phyloP scores from a whole-genome alignment of 2,797 vertebrate species.

The Anguilla megastoma region DNA sequence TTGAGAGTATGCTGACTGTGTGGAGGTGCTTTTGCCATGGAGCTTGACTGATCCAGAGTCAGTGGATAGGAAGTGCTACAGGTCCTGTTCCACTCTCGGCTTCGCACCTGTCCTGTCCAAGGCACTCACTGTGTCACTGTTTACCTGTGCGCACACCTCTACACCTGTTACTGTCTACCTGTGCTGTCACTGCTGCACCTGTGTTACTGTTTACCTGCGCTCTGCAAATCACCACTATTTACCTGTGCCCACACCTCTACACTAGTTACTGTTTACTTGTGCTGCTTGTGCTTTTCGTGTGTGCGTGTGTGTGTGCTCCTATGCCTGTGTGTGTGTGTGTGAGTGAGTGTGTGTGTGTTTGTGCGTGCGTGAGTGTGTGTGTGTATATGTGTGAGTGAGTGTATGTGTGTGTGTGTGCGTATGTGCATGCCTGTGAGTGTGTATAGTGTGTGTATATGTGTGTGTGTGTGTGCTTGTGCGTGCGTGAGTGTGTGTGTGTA shows the following conservation, averaged over 20 bases:
- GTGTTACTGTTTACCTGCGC: neutral
- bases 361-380: neutral
- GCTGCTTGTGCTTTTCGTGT: neutral
- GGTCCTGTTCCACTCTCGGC: neutral
- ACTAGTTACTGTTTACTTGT: slow-evolving; percentile 1
- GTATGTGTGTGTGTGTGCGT: neutral
- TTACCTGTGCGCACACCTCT: neutral
- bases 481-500: neutral
- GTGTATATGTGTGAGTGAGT: neutral
- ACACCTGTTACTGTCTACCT: neutral
- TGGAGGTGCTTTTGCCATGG: neutral
- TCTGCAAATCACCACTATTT: neutral
- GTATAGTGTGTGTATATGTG: neutral
- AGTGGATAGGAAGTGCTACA: neutral
- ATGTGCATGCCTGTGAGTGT: neutral
- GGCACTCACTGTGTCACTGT: neutral
- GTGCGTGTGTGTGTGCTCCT: neutral
- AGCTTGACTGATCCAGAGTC: neutral
- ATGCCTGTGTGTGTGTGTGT: neutral
- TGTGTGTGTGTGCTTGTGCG: neutral
- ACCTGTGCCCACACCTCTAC: neutral
- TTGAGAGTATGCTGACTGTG: neutral
- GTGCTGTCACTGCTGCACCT: neutral
- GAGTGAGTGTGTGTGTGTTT: neutral
- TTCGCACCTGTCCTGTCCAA: neutral